phyloP scores from a whole-genome alignment of 2,797 vertebrate genomes.

The Sciaenops ocellatus region DNA sequence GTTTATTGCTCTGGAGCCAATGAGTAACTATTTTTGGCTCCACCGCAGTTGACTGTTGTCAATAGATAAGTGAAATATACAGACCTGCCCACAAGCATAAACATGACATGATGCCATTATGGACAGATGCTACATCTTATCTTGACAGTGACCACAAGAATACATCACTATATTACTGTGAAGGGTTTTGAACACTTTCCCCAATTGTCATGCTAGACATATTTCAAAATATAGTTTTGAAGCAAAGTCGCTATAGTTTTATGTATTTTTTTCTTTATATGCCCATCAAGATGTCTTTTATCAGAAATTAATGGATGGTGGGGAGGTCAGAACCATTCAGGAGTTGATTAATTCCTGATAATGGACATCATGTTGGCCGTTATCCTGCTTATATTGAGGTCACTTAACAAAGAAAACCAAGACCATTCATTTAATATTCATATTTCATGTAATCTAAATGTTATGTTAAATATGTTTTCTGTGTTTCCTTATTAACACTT shows the following conservation, averaged over 20 bases:
- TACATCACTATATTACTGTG: neutral
- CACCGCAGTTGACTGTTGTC: slow-evolving; percentile 44
- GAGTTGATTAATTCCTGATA: too few species aligned
- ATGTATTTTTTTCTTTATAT: neutral
- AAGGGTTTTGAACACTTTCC: too few species aligned
- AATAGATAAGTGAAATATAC: slow-evolving; percentile 32
- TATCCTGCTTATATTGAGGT: too few species aligned
- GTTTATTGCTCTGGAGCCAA: slow-evolving; percentile 66
- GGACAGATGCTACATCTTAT: neutral
- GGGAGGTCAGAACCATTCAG: too few species aligned
- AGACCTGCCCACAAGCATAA: slow-evolving; percentile 37
- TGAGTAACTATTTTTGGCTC: slow-evolving; percentile 48
- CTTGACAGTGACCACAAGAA: neutral
- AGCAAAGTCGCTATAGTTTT: neutral
- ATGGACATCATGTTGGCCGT: too few species aligned
- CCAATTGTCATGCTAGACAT: neutral
- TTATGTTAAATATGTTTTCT: too few species aligned
- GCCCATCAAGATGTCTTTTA: too few species aligned
- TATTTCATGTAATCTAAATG: too few species aligned
- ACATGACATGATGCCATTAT: slow-evolving; percentile 16
- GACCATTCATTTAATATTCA: too few species aligned
- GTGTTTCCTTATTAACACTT: too few species aligned
- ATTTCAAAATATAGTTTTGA: neutral
- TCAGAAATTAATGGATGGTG: too few species aligned
- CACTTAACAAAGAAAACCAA: too few species aligned